phyloP scores from a whole-genome alignment of 2,113 vertebrate species.

The Coptodon rendalli region DNA sequence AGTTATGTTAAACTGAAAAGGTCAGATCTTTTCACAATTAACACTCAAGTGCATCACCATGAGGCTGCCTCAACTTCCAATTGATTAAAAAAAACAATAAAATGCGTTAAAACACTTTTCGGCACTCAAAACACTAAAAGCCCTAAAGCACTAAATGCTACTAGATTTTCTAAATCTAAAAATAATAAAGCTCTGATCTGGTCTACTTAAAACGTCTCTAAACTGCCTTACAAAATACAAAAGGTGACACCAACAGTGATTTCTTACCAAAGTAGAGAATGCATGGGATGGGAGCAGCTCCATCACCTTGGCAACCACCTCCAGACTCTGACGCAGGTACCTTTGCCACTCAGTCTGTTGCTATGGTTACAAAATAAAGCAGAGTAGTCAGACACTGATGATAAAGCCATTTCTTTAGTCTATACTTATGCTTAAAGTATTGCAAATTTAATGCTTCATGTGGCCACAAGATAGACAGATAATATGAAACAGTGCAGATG shows the following conservation, averaged over 20 bases:
- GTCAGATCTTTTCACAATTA: no score
- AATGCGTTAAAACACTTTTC: no score
- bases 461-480: not conserved
- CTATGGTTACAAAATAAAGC: conserved; percentile 65
- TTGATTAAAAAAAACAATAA: no score
- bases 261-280: conserved; percentile 89
- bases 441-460: not conserved
- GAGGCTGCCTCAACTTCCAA: no score
- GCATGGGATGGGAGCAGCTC: conserved; percentile 95
- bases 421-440: not conserved
- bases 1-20: no score
- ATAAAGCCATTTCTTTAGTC: not conserved
- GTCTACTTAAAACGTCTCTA: not conserved
- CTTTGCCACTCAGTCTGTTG: conserved; percentile 98
- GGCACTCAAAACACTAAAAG: no score
- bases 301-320: conserved; percentile 98
- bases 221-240: not conserved
- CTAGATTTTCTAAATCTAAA: not conserved
- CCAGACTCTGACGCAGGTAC: conserved; percentile 97
- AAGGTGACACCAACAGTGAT: not conserved
- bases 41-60: no score
- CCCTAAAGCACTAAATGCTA: not conserved
- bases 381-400: not conserved
- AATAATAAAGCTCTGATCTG: not conserved
- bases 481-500: not conserved